A percentile compares a stretch with the other conserved stretches of the same genome.
phyloP scores from a whole-genome alignment of 2,888 invertebrate genomes.

The Taenaris catops region DNA sequence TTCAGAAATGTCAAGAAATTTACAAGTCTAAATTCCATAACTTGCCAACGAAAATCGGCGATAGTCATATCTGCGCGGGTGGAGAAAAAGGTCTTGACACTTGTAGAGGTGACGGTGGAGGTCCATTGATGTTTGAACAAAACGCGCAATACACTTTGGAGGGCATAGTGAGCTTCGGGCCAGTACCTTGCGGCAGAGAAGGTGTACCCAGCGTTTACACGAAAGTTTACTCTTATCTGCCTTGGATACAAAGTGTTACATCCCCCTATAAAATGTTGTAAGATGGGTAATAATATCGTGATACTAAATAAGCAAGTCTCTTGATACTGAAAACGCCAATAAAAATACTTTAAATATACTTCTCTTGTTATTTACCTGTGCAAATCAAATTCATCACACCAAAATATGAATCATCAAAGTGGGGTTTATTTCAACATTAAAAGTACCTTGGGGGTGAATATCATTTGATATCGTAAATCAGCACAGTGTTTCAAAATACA shows the following conservation, averaged over 20 bases:
- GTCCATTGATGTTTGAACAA: conserved; percentile 73
- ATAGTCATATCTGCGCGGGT: conserved; percentile 45
- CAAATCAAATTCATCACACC: too few relatives aligned
- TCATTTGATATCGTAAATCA: too few relatives aligned
- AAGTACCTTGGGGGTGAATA: too few relatives aligned
- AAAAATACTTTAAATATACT: too few relatives aligned
- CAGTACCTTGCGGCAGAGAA: conserved; percentile 24
- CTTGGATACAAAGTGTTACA: conserved; percentile 26
- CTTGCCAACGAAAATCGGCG: conserved; percentile 18
- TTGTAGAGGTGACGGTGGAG: conserved; percentile 85
- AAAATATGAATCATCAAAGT: too few relatives aligned
- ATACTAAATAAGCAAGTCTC: too few relatives aligned
- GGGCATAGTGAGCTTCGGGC: conserved; percentile 30
- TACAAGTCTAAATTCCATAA: conserved; percentile 12
- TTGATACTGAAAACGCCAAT: too few relatives aligned
- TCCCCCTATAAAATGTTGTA: conserved; percentile 6
- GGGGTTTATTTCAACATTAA: too few relatives aligned
- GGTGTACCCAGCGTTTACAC: conserved; percentile 30
- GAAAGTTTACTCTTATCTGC: conserved; percentile 25
- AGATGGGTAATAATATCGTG: background rate
- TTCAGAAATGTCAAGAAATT: conserved; percentile 25
- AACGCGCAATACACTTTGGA: conserved; percentile 22
- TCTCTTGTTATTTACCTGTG: too few relatives aligned
- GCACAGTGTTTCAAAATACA: too few relatives aligned
- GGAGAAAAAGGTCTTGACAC: conserved; percentile 79